Conservation (phyloP, 2,113 vertebrate species). For the Petaurus breviceps region DNA sequence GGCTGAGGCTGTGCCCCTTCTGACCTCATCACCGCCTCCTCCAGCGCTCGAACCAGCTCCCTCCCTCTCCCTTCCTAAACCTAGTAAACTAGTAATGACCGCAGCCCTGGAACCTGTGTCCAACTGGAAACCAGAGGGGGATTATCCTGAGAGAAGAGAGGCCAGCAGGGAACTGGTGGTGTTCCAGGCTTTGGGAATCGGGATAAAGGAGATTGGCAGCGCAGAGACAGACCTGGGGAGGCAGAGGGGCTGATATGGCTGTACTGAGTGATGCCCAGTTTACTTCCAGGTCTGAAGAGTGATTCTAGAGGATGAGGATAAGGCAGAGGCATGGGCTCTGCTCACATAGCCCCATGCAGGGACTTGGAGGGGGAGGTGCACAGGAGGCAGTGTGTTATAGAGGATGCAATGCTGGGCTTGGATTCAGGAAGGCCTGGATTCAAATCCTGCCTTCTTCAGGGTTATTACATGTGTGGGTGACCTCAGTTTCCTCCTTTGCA, state of each 20-base stretch:
- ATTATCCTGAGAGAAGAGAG: not conserved
- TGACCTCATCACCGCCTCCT: not conserved
- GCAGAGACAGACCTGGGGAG: not conserved
- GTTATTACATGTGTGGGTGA: not conserved
- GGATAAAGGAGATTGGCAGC: not conserved
- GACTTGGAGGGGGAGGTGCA: not conserved
- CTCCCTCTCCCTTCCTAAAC: not conserved
- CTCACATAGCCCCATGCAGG: not conserved
- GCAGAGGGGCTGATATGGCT: not conserved
- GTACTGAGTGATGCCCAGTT: not conserved
- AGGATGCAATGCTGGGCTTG: not conserved
- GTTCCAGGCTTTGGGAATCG: not conserved
- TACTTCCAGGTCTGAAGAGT: not conserved
- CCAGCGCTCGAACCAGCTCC: not conserved
- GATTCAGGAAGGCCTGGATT: not conserved
- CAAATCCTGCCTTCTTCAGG: not conserved
- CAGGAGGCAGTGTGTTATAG: not conserved
- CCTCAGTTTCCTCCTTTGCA: not conserved
- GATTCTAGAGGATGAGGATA: not conserved
- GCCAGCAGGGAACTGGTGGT: not conserved
- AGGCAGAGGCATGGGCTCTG: not conserved
- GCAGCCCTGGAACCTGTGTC: not conserved
- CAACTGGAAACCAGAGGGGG: not conserved
- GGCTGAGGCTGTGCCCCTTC: not conserved
- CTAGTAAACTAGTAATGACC: not conserved